Percentiles rank a stretch among this genome's conserved stretches.
Conservation (phyloP, 1,140 invertebrate species). For the Hyles euphorbiae region DNA sequence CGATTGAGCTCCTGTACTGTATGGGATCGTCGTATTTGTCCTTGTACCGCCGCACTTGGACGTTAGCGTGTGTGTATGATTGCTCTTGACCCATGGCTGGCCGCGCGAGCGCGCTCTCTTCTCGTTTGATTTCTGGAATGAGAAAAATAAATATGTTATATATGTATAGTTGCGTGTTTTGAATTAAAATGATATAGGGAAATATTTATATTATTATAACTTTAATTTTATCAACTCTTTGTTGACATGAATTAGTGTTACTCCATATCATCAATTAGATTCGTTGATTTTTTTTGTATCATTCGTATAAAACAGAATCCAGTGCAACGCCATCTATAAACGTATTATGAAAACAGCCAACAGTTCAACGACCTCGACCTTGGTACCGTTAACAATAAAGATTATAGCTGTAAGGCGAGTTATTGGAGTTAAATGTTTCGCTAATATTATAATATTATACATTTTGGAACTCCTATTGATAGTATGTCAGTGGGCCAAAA, state of each 20-base stretch:
- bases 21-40: conserved; percentile 54
- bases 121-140: conserved; percentile 38
- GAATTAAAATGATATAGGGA: too few species aligned
- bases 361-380: conserved; percentile 28
- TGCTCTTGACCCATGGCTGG: conserved; percentile 68
- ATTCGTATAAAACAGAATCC: conserved; percentile 8
- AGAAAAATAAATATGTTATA: conserved; percentile 5
- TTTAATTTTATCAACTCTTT: too few species aligned
- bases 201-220: too few species aligned
- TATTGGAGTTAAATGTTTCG: neutral
- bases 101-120: conserved; percentile 31
- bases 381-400: conserved; percentile 21
- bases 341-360: conserved; percentile 9
- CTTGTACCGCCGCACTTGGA: conserved; percentile 48
- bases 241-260: too few species aligned
- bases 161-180: neutral
- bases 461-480: neutral
- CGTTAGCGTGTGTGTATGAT: conserved; percentile 56
- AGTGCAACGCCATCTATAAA: conserved; percentile 32
- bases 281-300: too few species aligned
- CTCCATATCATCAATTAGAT: too few species aligned
- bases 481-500: conserved; percentile 21
- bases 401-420: neutral
- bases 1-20: conserved; percentile 38
- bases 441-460: neutral